phyloP scores from a whole-genome alignment of 1,140 invertebrate genomes.

The Drosophila guanche region DNA sequence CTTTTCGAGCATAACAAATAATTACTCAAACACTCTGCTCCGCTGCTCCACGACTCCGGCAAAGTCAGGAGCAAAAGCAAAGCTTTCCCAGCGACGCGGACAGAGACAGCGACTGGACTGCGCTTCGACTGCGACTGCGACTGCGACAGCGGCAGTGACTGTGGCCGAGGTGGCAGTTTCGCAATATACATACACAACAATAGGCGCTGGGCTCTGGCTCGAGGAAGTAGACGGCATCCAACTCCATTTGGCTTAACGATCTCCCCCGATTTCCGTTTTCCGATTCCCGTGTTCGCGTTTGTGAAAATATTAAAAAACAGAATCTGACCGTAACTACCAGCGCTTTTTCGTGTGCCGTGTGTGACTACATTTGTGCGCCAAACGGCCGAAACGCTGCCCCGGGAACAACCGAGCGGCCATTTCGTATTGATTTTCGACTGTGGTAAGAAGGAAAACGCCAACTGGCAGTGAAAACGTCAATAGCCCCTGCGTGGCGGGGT shows the following conservation, averaged over 20 bases:
- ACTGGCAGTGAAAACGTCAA: slow-evolving; percentile 43
- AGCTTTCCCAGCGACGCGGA: slow-evolving; percentile 27
- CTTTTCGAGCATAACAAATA: slow-evolving; percentile 70
- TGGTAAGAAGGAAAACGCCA: slow-evolving; percentile 58
- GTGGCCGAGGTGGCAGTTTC: slow-evolving; percentile 70
- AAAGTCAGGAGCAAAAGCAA: slow-evolving; percentile 3
- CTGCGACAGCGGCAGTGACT: slow-evolving; percentile 15
- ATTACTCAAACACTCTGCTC: slow-evolving; percentile 66
- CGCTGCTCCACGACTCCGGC: slow-evolving; percentile 11
- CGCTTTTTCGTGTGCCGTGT: not conserved
- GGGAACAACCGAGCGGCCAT: slow-evolving; percentile 29
- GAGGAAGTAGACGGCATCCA: slow-evolving; percentile 69
- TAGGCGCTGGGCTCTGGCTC: slow-evolving; percentile 73
- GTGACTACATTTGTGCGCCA: not conserved
- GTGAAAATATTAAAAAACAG: slow-evolving; percentile 43
- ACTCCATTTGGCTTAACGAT: slow-evolving; percentile 44
- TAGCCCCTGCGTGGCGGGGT: slow-evolving; percentile 23
- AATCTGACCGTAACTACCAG: slow-evolving; percentile 2
- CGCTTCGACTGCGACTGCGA: slow-evolving; percentile 44
- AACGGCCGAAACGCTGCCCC: slow-evolving; percentile 13
- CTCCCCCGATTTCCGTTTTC: slow-evolving; percentile 20
- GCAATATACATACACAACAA: slow-evolving; percentile 84
- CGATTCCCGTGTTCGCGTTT: slow-evolving; percentile 44
- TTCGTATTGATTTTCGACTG: slow-evolving; percentile 80
- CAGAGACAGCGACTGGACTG: slow-evolving; percentile 15